A percentile compares a stretch with the other conserved stretches of the same genome.
phyloP scores from a whole-genome alignment of 2,888 invertebrate species.

The Rugalucina vietnamica region DNA sequence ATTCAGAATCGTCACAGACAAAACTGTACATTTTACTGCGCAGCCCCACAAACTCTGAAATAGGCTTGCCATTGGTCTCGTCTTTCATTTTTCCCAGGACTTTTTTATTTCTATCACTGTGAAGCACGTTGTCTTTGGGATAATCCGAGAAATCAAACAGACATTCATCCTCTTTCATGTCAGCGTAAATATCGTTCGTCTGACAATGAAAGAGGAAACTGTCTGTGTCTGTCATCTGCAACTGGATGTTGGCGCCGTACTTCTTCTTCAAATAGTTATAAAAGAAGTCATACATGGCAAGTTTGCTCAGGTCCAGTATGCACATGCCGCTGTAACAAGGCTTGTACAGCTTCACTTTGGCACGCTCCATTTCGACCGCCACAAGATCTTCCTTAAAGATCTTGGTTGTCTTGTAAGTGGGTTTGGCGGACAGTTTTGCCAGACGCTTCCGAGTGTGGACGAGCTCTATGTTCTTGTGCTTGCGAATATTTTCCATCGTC shows the following conservation, averaged over 20 bases:
- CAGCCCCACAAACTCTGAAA: neutral
- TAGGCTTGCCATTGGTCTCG: neutral
- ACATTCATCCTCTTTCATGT: slow-evolving; percentile 23
- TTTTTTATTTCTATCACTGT: slow-evolving; percentile 31
- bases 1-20: neutral
- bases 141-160: slow-evolving; percentile 69
- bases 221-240: slow-evolving; percentile 62
- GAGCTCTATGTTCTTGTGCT: neutral
- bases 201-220: slow-evolving; percentile 35
- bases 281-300: slow-evolving; percentile 81
- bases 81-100: neutral
- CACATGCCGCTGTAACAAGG: slow-evolving; percentile 82
- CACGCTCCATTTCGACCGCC: slow-evolving; percentile 73
- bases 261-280: slow-evolving; percentile 70
- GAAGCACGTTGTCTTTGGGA: slow-evolving; percentile 64
- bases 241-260: slow-evolving; percentile 33
- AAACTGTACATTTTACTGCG: neutral
- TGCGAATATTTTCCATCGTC: neutral
- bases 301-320: slow-evolving; percentile 83
- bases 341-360: slow-evolving; percentile 74
- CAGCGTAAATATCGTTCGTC: slow-evolving; percentile 49
- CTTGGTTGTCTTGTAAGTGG: slow-evolving; percentile 45
- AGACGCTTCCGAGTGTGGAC: neutral
- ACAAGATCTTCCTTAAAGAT: slow-evolving; percentile 81
- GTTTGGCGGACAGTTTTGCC: slow-evolving; percentile 17